Base-by-base conservation (phyloP, 2,113 vertebrate species). In the Lepus europaeus region DNA sequence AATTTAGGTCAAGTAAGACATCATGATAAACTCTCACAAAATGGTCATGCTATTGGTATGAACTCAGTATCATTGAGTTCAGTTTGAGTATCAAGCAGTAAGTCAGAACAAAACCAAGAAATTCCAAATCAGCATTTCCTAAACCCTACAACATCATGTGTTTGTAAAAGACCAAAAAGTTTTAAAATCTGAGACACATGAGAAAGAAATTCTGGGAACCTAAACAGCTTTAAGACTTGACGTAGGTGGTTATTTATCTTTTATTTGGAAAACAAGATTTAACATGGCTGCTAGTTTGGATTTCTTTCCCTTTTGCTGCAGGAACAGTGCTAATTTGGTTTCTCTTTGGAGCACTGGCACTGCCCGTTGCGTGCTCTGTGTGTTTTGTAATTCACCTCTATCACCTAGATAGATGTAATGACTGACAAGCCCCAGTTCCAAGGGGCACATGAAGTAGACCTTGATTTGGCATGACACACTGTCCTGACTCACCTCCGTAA, bases 181-280 rank as follows among this genome's bases (percentile, higher is more conserved):
- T 53, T 92, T 81, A 64, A 90, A 94, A 94, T 19, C 22, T 33
- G 51, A 95, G 29, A 11, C 17, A 25, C 2, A 0, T 39, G 61
- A 73, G 56, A 88, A 39, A 70, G 87, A 59, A 87, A 76, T 7
- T 76, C 89, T 53, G 20, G 64, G 56, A 85, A 90, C 7, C 8
- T 39, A 31, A 82, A 76, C 36, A 61, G 76, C 36, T 77, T 91
- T 25, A 78, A 63, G 80, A 53, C 12, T 29, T 61, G 19, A n/a
- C n/a, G 1, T 11, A 45, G 10, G 6, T 4, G 66, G 45, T 77
- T 53, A 27, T 53, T 70, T 20, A 25, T 33, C 59, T 74, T 86
- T 78, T 19, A 63, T 63, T 72, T 89, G 10, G 66, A 29, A 78
- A 80, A 59, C 5, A 63, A 64, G 16, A 63, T 45, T 45, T 80